Evolutionary conservation across 1,140 invertebrate species (phyloP).

Genomic region (Phymastichus coffea): DNA sequence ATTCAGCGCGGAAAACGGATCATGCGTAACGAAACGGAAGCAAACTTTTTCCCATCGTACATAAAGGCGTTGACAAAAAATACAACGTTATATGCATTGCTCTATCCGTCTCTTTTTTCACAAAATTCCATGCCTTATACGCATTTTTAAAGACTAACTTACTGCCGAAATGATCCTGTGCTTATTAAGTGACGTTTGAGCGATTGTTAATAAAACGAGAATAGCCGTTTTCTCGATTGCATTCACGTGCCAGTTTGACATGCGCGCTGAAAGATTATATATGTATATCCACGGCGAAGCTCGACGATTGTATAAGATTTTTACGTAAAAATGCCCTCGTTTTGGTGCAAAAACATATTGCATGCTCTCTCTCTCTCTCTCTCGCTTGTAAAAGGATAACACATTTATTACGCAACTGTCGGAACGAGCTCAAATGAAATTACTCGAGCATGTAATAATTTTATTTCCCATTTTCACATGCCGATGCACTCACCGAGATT

Average conservation of each 20-base stretch:
- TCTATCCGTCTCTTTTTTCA: no score
- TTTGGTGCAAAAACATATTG: background rate
- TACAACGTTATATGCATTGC: no score
- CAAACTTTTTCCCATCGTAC: no score
- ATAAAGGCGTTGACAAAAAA: no score
- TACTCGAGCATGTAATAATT: conserved; percentile 13
- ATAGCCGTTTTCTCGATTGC: background rate
- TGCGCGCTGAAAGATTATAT: background rate
- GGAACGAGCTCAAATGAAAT: conserved; percentile 4
- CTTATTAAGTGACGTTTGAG: background rate
- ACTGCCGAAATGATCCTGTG: no score
- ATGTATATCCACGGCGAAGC: background rate
- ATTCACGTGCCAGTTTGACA: background rate
- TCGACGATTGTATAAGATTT: conserved; percentile 31
- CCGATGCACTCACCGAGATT: conserved; percentile 24
- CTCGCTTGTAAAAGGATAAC: no score
- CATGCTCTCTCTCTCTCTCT: background rate
- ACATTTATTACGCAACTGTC: background rate
- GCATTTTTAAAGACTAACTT: no score
- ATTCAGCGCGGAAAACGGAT: no score
- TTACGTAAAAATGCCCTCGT: conserved; percentile 33
- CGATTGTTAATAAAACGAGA: background rate
- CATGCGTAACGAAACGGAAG: no score
- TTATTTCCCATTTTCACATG: conserved; percentile 18
- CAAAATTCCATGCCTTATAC: no score